Percentiles rank a stretch among this genome's conserved stretches.
phyloP scores from a whole-genome alignment of 2,888 invertebrate genomes.

The Achlya flavicornis region DNA sequence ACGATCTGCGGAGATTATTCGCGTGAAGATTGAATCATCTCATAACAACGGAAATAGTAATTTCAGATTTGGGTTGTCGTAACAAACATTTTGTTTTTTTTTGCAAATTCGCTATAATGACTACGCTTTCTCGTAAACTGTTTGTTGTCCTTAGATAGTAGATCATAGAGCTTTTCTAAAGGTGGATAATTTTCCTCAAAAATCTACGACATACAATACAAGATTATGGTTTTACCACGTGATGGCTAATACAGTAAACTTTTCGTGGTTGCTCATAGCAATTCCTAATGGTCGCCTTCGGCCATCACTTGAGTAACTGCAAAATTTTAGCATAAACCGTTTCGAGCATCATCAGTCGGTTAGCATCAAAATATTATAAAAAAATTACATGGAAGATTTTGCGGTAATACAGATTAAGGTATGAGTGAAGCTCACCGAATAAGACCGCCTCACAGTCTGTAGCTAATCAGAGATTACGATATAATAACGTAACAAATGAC shows the following conservation, averaged over 20 bases:
- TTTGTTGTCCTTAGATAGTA: no score
- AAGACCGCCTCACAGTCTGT: constrained; percentile 35
- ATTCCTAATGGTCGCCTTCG: no score
- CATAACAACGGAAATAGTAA: neutral
- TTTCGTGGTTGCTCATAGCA: no score
- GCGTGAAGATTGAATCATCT: neutral
- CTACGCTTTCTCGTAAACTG: neutral
- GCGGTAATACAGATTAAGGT: constrained; percentile 2
- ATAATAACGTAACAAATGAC: constrained; percentile 59
- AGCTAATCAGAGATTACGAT: constrained; percentile 59
- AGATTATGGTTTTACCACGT: no score
- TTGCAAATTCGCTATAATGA: neutral
- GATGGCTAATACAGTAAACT: no score
- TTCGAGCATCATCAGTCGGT: neutral
- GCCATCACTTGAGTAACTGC: neutral
- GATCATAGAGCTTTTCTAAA: no score
- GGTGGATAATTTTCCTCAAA: no score
- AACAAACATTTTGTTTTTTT: neutral
- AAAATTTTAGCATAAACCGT: neutral
- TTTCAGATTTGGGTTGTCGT: neutral
- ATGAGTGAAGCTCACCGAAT: constrained; percentile 24
- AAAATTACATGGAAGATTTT: neutral
- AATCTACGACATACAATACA: no score
- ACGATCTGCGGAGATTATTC: neutral
- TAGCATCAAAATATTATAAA: neutral